Base-by-base conservation (phyloP, 2,113 vertebrate genomes). In the Sturnus vulgaris region DNA sequence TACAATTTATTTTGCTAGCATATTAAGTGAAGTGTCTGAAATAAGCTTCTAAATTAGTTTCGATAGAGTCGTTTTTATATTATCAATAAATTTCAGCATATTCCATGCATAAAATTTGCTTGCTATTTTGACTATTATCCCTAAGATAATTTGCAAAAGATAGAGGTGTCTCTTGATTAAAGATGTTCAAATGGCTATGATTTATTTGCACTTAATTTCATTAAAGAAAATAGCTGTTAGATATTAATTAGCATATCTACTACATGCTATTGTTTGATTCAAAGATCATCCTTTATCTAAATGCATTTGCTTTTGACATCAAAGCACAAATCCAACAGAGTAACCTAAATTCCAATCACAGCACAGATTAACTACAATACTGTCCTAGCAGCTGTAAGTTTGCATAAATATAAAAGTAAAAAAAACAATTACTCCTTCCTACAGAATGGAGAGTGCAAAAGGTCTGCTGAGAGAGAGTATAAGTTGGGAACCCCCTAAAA, bases 21-120 rank as follows among this genome's bases (percentile, higher is more conserved):
- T 78, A 70, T 77, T 95, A 93, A 96, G 94, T 82, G 37, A 93
- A 96, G 72, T 88, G 47, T 73, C 90, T 96, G 75, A 91, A 96
- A 95, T 91, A 96, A 96, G 66, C 63, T 90, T 93, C 80, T 88
- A 94, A 90, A 95, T 96, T 96, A 91, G 85, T 89, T 96, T 94
- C 30, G 65, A 76, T 71, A 75, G 59, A 92, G 90, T 57, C 81
- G 77, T 77, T 90, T 91, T 89, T 95, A 89, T 70, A 71, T 90
- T 82, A 77, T 86, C 94, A 96, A 88, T 94, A 94, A 53, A 90
- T 93, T 92, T 88, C 53, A 90, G 39, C 46, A 76, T 82, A 90
- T 82, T 93, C 40, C 35, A 44, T 30, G 77, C 69, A 82, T 37
- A 95, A 92, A 88, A 93, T 77, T 80, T 95, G 27, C 86, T 94